Conservation (phyloP, 30 jellyfish, hydroid and myxozoan genomes). For the Aurelia sp. region DNA sequence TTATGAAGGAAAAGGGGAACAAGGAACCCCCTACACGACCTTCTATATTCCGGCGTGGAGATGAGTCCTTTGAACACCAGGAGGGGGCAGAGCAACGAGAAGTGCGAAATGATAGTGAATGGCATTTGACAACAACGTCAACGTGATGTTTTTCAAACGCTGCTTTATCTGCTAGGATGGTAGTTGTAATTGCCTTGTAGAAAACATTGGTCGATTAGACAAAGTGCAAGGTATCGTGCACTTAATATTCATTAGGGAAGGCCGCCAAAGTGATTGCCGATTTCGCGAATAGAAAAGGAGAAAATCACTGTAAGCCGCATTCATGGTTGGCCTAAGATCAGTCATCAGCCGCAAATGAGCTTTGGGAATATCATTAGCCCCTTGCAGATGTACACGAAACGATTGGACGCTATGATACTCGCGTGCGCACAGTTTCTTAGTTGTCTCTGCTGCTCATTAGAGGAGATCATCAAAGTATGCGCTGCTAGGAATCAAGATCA, state of each 20-base stretch:
- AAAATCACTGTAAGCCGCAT: constrained; percentile 10
- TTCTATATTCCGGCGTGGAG: no score
- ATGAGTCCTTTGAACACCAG: no score
- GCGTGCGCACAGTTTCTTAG: constrained; percentile 44
- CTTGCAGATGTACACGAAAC: constrained; percentile 1
- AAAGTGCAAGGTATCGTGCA: background rate
- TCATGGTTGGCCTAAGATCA: constrained; percentile 11
- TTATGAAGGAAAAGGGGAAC: no score
- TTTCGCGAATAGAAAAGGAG: background rate
- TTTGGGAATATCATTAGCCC: background rate
- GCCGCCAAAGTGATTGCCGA: background rate
- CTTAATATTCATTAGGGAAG: background rate
- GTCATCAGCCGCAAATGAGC: constrained; percentile 7
- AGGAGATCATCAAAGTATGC: constrained; percentile 8
- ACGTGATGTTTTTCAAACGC: no score
- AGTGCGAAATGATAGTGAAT: no score
- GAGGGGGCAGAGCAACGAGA: no score
- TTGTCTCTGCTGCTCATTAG: constrained; percentile 11
- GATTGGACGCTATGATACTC: constrained; percentile 7
- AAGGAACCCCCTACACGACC: no score
- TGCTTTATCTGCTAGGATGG: no score
- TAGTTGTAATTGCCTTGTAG: no score
- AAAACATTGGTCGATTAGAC: background rate
- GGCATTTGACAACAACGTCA: no score
- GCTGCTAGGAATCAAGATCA: background rate